Evolutionary conservation across 1,140 invertebrate species (phyloP).

Genomic region (Ladona fulva): DNA sequence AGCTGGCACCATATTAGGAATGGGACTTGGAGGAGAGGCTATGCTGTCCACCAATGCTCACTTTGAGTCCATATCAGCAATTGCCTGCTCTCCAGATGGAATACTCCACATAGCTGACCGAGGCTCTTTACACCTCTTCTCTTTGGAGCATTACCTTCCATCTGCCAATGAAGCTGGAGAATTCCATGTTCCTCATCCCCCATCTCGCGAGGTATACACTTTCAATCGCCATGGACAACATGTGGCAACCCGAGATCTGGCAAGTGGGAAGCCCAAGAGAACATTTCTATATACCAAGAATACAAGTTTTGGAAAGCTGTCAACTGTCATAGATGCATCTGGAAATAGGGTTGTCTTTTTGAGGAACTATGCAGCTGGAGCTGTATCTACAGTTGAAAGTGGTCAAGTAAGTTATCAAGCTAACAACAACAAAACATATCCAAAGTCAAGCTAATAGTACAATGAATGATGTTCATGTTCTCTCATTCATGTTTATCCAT

Average conservation of each 20-base stretch:
- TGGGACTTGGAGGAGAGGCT: constrained; percentile 47
- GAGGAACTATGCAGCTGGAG: constrained; percentile 61
- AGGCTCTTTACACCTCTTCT: constrained; percentile 78
- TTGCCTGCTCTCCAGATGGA: constrained; percentile 88
- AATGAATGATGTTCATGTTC: no score
- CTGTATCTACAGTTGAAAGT: constrained; percentile 35
- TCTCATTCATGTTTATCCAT: no score
- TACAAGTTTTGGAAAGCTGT: constrained; percentile 88
- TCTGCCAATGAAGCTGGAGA: constrained; percentile 81
- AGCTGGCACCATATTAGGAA: neutral
- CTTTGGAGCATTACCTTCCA: constrained; percentile 82
- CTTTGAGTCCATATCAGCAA: constrained; percentile 82
- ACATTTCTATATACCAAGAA: constrained; percentile 95
- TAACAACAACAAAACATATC: no score
- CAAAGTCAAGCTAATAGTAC: no score
- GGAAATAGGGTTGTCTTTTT: constrained; percentile 89
- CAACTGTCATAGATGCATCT: constrained; percentile 82
- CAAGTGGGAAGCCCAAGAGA: constrained; percentile 84
- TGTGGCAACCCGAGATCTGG: constrained; percentile 82
- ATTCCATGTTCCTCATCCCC: constrained; percentile 86
- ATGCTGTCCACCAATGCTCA: constrained; percentile 81
- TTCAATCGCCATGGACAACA: constrained; percentile 91
- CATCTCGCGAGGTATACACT: constrained; percentile 84
- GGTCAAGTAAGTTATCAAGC: neutral
- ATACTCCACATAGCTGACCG: constrained; percentile 91